These are phyloP conservation scores for Anolis sagrei DNA, from an alignment of 2,113 vertebrate genomes.

Conservation along the genomic window DNA sequence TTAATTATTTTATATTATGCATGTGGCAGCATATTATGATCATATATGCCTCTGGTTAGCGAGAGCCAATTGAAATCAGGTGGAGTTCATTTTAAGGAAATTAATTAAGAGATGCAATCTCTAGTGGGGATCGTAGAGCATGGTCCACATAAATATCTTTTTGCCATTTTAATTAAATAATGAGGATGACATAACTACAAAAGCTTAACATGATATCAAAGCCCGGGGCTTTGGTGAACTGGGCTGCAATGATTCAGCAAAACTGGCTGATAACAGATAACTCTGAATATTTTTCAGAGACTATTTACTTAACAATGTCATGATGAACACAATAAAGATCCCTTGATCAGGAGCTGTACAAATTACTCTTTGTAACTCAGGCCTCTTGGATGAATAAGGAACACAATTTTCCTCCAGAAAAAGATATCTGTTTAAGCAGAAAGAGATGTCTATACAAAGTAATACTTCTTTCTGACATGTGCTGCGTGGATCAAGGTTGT, in stretches of 20 bases:
- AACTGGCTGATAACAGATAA: not conserved
- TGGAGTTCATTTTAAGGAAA: not conserved
- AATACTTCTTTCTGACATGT: not conserved
- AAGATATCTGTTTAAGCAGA: not conserved
- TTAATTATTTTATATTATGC: not conserved
- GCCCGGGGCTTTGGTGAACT: not conserved
- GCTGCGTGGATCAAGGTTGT: not conserved
- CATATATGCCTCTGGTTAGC: not conserved
- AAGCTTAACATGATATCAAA: not conserved
- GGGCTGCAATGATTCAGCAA: not conserved
- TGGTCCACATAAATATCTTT: not conserved
- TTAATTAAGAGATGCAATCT: not conserved
- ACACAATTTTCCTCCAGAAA: not conserved
- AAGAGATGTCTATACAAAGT: not conserved
- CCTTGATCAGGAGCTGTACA: not conserved
- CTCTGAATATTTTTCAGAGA: not conserved
- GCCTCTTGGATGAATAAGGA: not conserved
- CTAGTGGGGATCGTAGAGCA: not conserved
- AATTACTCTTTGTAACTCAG: not conserved
- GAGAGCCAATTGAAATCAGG: not conserved
- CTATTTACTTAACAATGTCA: not conserved
- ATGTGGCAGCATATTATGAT: not conserved
- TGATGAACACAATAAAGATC: not conserved
- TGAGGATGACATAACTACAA: not conserved
- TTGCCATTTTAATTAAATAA: not conserved